Evolutionary conservation across 2,888 invertebrate genomes (phyloP).

Genomic region (Ennomos erosarius): DNA sequence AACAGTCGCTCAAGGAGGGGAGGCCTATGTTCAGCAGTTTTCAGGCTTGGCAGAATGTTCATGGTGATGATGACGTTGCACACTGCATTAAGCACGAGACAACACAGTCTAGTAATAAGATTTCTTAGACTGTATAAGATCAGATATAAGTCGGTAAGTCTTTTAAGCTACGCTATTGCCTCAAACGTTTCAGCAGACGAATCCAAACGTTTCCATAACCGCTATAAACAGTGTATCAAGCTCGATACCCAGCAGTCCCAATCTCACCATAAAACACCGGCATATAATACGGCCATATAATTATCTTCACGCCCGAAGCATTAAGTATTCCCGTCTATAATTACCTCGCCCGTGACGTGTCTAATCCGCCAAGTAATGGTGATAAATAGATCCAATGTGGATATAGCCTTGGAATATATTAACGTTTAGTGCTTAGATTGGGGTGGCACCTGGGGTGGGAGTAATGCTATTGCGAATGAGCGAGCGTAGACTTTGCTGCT

Average conservation of each 20-base stretch:
- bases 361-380: conserved; percentile 76
- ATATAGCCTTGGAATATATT: conserved; percentile 69
- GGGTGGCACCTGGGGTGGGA: conserved; percentile 13
- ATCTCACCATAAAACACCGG: conserved; percentile 18
- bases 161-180: too few relatives aligned
- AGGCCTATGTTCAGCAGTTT: too few relatives aligned
- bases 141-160: too few relatives aligned
- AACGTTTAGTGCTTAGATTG: conserved; percentile 45
- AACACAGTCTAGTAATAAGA: too few relatives aligned
- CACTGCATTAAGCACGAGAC: too few relatives aligned
- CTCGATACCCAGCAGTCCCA: neutral
- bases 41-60: too few relatives aligned
- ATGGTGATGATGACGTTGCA: too few relatives aligned
- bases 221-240: too few relatives aligned
- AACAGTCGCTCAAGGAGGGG: too few relatives aligned
- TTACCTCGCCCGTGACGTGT: conserved; percentile 72
- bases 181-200: too few relatives aligned
- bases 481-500: neutral
- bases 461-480: neutral
- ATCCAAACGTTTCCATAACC: too few relatives aligned
- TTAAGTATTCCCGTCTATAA: conserved; percentile 77
- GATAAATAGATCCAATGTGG: conserved; percentile 75
- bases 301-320: conserved; percentile 60
- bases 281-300: conserved; percentile 53
- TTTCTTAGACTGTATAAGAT: too few relatives aligned